phyloP scores from a whole-genome alignment of 1,140 invertebrate genomes.

The Dendrolimus kikuchii region DNA sequence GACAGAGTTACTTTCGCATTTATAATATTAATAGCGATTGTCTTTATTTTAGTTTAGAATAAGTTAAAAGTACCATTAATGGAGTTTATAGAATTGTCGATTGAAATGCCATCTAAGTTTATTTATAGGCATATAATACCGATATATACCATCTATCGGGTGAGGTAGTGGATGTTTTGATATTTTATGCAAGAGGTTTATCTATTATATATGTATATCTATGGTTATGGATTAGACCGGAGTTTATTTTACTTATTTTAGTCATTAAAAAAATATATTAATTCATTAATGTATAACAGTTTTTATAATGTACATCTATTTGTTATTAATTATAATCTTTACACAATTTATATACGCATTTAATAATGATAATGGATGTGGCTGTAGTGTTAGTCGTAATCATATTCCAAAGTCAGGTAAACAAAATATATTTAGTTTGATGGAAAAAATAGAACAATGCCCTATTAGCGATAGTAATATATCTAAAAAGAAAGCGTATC shows the following conservation, averaged over 20 bases:
- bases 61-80: too few species aligned
- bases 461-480: slow-evolving; percentile 10
- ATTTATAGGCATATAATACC: too few species aligned
- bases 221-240: too few species aligned
- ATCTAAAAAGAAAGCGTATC: slow-evolving; percentile 8
- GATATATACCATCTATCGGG: too few species aligned
- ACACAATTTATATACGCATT: slow-evolving; percentile 24
- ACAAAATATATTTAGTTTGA: slow-evolving; percentile 18
- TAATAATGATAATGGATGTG: slow-evolving; percentile 39
- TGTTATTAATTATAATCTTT: slow-evolving; percentile 17
- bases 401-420: slow-evolving; percentile 10
- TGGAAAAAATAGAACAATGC: slow-evolving; percentile 26
- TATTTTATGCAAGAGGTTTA: too few species aligned
- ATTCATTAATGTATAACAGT: slow-evolving; percentile 1
- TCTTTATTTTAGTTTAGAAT: too few species aligned
- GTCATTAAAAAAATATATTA: not conserved
- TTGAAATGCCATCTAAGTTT: too few species aligned
- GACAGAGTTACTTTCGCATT: too few species aligned
- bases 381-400: slow-evolving; percentile 37
- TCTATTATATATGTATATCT: too few species aligned
- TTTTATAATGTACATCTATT: slow-evolving; percentile 6
- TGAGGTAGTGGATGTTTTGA: too few species aligned
- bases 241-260: not conserved
- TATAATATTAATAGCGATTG: too few species aligned
- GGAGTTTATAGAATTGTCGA: too few species aligned